Conservation (phyloP, 2,797 vertebrate genomes). For the Rhynchonycteris naso region DNA sequence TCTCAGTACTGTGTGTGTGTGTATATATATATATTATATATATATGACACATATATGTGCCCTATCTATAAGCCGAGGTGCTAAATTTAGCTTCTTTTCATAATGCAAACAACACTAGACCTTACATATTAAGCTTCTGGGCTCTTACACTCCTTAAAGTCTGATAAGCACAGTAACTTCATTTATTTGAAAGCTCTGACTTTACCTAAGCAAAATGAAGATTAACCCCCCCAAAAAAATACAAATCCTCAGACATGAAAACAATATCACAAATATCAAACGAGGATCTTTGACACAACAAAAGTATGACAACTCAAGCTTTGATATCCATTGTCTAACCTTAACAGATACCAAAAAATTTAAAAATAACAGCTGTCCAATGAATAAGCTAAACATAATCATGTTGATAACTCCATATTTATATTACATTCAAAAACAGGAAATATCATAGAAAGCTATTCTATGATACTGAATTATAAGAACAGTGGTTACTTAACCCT, state of each 20-base stretch:
- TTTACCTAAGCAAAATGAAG: conserved; percentile 38
- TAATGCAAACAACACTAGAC: conserved; percentile 17
- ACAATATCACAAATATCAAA: background rate
- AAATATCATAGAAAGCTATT: background rate
- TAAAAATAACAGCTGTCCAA: background rate
- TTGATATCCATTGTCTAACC: background rate
- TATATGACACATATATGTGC: background rate
- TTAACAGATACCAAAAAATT: background rate
- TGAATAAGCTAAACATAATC: background rate
- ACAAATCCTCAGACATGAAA: background rate
- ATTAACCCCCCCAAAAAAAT: background rate
- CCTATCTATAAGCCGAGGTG: background rate
- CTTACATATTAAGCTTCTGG: background rate
- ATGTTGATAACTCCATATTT: background rate
- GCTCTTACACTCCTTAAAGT: background rate
- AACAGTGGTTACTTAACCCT: background rate
- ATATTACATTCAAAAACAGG: conserved; percentile 28
- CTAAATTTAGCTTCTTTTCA: conserved; percentile 37
- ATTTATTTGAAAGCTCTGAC: conserved; percentile 13
- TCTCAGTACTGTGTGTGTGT: background rate
- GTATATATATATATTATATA: background rate
- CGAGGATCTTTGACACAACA: background rate
- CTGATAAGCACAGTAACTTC: background rate
- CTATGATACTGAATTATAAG: background rate
- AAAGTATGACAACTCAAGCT: background rate